Percentiles rank a stretch among this genome's conserved stretches.
Conservation (phyloP, 2,888 invertebrate genomes). For the Luffia ferchaultella region DNA sequence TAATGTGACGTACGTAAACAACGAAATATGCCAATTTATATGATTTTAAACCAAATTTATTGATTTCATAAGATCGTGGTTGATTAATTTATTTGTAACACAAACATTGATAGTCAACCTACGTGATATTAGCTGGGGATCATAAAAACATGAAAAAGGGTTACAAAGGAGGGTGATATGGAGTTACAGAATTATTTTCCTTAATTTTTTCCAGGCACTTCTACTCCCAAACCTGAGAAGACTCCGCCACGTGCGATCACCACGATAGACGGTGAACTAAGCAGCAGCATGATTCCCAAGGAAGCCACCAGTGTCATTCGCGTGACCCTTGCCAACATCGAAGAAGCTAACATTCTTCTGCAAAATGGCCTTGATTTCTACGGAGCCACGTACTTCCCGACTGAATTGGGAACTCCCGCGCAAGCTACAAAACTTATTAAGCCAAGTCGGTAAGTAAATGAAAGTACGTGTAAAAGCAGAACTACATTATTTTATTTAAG, state of each 20-base stretch:
- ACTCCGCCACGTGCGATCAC: constrained; percentile 42
- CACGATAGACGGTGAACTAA: constrained; percentile 52
- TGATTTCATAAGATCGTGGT: too few relatives aligned
- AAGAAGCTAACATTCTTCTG: constrained; percentile 79
- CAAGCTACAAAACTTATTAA: constrained; percentile 69
- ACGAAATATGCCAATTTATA: too few relatives aligned
- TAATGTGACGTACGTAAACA: too few relatives aligned
- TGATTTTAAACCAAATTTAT: too few relatives aligned
- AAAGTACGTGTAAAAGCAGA: too few relatives aligned
- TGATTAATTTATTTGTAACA: too few relatives aligned
- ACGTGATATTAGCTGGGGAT: too few relatives aligned
- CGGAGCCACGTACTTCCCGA: constrained; percentile 88
- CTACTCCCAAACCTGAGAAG: constrained; percentile 52
- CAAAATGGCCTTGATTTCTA: constrained; percentile 89
- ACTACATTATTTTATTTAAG: too few relatives aligned
- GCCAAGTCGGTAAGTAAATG: constrained; percentile 41
- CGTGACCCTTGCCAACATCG: constrained; percentile 77
- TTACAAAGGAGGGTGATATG: too few relatives aligned
- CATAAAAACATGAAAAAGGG: too few relatives aligned
- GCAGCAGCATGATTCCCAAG: constrained; percentile 59
- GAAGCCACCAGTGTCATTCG: constrained; percentile 74
- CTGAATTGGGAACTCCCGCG: constrained; percentile 76
- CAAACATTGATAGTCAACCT: too few relatives aligned
- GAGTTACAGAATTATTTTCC: constrained; percentile 3
- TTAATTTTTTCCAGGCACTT: constrained; percentile 41